These are phyloP conservation scores for Hepsetus odoe DNA, from an alignment of 2,113 vertebrate species.

Conservation along the genomic window DNA sequence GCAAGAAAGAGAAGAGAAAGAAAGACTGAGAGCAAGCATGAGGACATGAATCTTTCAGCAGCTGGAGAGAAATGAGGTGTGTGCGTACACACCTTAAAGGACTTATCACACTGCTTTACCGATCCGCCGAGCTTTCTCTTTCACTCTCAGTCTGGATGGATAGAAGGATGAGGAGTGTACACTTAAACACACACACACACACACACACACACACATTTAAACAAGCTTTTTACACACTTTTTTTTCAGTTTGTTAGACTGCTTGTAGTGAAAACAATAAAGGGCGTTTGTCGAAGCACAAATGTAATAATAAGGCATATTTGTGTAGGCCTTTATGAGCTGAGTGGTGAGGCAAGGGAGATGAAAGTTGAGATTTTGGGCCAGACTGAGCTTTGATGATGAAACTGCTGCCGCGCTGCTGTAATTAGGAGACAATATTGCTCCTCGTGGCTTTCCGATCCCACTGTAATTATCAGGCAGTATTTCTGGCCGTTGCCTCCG, in stretches of 20 bases:
- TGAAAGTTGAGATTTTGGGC: conserved; percentile 72
- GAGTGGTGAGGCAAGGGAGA: conserved; percentile 55
- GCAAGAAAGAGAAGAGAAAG: neutral
- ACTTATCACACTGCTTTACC: conserved; percentile 42
- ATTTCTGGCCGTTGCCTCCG: conserved; percentile 54
- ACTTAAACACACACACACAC: neutral
- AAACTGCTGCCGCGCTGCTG: conserved; percentile 68
- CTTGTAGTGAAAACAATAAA: conserved; percentile 22
- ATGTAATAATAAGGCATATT: conserved; percentile 52
- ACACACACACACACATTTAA: neutral
- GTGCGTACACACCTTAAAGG: conserved; percentile 51
- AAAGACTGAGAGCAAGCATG: conserved; percentile 18
- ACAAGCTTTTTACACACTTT: neutral
- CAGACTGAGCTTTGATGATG: conserved; percentile 73
- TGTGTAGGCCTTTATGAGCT: conserved; percentile 46
- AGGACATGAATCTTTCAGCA: conserved; percentile 54
- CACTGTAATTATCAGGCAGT: conserved; percentile 57
- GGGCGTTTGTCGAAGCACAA: conserved; percentile 27
- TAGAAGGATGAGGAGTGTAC: neutral
- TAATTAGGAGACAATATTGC: conserved; percentile 74
- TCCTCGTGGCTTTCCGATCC: conserved; percentile 66
- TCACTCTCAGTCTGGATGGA: neutral
- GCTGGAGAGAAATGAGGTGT: conserved; percentile 47
- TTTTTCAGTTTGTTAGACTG: conserved; percentile 6
- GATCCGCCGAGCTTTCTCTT: conserved; percentile 28